Percentiles rank a stretch among this genome's conserved stretches.
These are phyloP conservation scores for Phylloscopus collybita DNA, from an alignment of 2,797 vertebrate species.

Conservation along the genomic window DNA sequence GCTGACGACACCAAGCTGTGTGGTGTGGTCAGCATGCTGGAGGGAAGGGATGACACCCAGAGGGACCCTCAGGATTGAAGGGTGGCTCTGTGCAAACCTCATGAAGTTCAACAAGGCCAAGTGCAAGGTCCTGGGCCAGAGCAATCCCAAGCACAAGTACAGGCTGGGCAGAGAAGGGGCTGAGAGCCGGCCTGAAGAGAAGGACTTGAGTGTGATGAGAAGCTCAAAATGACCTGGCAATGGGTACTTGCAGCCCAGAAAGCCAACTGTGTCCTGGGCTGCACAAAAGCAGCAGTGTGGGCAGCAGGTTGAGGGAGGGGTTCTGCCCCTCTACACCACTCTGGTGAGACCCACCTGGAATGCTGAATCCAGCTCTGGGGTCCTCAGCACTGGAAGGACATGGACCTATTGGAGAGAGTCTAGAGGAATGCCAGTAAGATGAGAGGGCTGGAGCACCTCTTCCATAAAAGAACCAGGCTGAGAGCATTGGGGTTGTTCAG, in stretches of 20 bases:
- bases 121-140: background rate
- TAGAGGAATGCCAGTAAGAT: background rate
- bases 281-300: fast-evolving
- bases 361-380: background rate
- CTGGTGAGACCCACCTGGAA: background rate
- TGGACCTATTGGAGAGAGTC: background rate
- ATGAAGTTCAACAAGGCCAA: background rate
- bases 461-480: background rate
- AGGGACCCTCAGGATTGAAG: background rate
- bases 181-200: background rate
- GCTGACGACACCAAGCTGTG: background rate
- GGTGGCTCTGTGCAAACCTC: background rate
- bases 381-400: background rate
- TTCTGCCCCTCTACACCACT: background rate
- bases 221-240: background rate
- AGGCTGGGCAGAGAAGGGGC: no score
- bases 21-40: background rate
- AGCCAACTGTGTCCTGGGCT: fast-evolving
- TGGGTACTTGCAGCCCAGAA: background rate
- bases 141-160: background rate
- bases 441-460: background rate
- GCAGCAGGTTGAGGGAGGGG: fast-evolving
- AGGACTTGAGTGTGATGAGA: background rate
- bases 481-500: background rate
- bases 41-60: background rate